These are phyloP conservation scores for Caracal caracal DNA, from an alignment of 2,113 vertebrate species.

Conservation along the genomic window DNA sequence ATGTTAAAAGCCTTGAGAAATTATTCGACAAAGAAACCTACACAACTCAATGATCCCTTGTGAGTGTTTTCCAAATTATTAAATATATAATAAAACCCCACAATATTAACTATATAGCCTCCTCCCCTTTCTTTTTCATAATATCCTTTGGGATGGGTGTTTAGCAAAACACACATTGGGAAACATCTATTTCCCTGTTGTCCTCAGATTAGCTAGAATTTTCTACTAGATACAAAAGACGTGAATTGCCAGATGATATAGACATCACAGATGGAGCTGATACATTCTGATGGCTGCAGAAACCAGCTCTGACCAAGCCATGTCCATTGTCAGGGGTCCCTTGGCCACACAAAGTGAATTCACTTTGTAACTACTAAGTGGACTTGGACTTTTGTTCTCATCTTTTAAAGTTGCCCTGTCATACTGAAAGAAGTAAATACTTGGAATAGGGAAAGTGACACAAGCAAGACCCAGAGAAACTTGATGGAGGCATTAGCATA, in stretches of 20 bases:
- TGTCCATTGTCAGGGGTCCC: background rate
- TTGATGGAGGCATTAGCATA: background rate
- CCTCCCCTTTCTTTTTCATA: background rate
- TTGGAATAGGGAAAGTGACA: background rate
- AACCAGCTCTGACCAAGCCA: background rate
- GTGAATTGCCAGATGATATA: background rate
- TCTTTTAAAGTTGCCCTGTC: background rate
- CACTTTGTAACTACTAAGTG: background rate
- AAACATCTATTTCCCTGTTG: background rate
- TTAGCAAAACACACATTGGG: background rate
- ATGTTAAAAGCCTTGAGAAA: slow-evolving; percentile 24
- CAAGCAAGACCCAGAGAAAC: background rate
- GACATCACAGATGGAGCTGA: background rate
- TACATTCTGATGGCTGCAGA: background rate
- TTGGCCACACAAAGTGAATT: background rate
- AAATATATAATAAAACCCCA: background rate
- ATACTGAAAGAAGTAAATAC: background rate
- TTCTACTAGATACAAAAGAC: background rate
- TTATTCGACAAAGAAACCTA: background rate
- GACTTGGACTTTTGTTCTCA: background rate
- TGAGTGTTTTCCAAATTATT: background rate
- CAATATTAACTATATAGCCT: background rate
- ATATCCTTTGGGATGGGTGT: background rate
- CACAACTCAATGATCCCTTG: background rate
- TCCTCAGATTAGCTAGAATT: background rate